Evolutionary conservation across 2,113 vertebrate species (phyloP).

Genomic region (Penelope pileata): DNA sequence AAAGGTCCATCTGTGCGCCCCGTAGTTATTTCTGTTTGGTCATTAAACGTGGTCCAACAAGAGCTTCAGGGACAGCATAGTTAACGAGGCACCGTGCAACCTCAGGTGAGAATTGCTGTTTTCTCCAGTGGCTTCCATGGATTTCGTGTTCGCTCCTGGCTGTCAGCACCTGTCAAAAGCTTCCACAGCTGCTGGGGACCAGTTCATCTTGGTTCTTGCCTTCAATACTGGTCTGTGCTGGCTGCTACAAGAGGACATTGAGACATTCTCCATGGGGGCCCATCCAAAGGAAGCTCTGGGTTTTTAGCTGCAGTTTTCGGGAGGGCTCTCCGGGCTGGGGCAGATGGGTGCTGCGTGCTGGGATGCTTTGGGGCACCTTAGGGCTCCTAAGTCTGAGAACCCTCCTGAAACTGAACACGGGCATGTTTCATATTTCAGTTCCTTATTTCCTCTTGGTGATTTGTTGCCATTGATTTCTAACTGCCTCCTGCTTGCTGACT

Average conservation of each 20-base stretch:
- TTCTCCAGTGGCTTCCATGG: neutral
- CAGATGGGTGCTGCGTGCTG: neutral
- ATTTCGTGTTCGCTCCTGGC: neutral
- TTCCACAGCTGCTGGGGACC: accelerated
- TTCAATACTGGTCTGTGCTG: neutral
- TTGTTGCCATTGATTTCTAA: neutral
- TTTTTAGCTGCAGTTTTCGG: neutral
- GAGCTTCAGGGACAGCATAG: accelerated
- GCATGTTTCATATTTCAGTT: neutral
- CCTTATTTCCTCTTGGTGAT: neutral
- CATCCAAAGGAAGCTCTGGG: neutral
- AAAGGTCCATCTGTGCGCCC: neutral
- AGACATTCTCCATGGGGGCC: accelerated
- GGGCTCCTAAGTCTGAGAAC: neutral
- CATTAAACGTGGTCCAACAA: neutral
- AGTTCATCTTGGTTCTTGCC: neutral
- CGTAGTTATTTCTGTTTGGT: neutral
- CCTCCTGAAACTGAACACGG: neutral
- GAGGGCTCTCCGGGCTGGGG: neutral
- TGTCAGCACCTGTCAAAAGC: neutral
- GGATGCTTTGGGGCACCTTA: neutral
- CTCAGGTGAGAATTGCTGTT: neutral
- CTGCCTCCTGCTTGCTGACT: neutral
- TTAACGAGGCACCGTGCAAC: neutral
- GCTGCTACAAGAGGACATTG: neutral